A percentile compares a stretch with the other conserved stretches of the same genome.
These are phyloP conservation scores for Norana najaformis DNA, from an alignment of 2,888 invertebrate species.

Conservation along the genomic window DNA sequence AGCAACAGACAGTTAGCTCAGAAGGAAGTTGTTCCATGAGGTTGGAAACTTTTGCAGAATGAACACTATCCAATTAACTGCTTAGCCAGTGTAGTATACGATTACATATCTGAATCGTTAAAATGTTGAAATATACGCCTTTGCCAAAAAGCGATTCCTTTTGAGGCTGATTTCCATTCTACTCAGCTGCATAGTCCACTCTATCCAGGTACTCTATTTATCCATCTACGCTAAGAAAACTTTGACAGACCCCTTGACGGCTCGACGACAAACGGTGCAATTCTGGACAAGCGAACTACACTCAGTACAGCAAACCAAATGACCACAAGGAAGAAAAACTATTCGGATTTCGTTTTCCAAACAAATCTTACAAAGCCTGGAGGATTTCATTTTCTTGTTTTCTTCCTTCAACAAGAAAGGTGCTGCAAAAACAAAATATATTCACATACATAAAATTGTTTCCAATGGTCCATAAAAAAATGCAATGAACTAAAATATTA, in stretches of 20 bases:
- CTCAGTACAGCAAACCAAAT: background rate
- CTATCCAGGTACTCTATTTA: background rate
- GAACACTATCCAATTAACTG: no score
- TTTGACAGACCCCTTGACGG: conserved; percentile 10
- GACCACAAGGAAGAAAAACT: conserved; percentile 15
- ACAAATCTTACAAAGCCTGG: conserved; percentile 23
- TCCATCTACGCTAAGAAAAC: conserved; percentile 2
- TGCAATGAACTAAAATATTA: background rate
- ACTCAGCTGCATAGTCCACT: background rate
- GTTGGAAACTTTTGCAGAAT: no score
- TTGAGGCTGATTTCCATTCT: background rate
- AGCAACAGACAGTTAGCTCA: background rate
- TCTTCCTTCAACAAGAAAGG: background rate
- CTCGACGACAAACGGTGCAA: background rate
- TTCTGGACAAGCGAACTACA: background rate
- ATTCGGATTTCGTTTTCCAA: background rate
- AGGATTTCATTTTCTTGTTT: conserved; percentile 17
- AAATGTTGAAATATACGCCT: background rate
- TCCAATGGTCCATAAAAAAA: background rate
- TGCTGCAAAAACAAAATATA: background rate
- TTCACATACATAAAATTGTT: background rate
- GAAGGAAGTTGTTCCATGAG: no score
- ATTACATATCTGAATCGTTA: no score
- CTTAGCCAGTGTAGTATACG: no score
- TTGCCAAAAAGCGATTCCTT: background rate